Evolutionary conservation across 1,140 invertebrate species (phyloP).

Genomic region (Laupala kohalensis): DNA sequence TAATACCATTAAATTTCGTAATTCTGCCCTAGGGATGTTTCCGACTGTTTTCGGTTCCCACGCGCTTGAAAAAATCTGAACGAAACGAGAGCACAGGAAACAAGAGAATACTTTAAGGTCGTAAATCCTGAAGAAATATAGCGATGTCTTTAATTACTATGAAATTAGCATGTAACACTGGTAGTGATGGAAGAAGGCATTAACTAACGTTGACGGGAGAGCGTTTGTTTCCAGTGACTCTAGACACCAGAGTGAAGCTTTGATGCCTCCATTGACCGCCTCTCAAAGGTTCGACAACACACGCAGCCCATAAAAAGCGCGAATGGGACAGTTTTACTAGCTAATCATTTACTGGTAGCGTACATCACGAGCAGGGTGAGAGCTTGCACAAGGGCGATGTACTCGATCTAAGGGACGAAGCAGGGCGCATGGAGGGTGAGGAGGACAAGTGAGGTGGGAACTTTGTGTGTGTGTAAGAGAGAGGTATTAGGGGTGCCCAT

Average conservation of each 20-base stretch:
- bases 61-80: too few species aligned
- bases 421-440: too few species aligned
- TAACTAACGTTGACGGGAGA: background rate
- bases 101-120: background rate
- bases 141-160: background rate
- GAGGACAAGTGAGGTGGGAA: too few species aligned
- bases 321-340: background rate
- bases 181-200: background rate
- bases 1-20: too few species aligned
- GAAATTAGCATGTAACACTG: background rate
- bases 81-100: too few species aligned
- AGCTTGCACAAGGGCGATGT: background rate
- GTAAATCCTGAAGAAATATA: background rate
- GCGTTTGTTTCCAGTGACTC: background rate
- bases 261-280: background rate
- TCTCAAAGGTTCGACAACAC: background rate
- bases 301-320: background rate
- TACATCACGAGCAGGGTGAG: background rate
- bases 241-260: background rate
- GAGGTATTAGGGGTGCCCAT: too few species aligned
- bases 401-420: background rate
- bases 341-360: background rate
- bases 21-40: too few species aligned
- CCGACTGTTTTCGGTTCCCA: too few species aligned
- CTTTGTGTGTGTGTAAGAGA: too few species aligned